These are phyloP conservation scores for Araneus ventricosus DNA, from an alignment of 1,140 invertebrate genomes.

Conservation along the genomic window DNA sequence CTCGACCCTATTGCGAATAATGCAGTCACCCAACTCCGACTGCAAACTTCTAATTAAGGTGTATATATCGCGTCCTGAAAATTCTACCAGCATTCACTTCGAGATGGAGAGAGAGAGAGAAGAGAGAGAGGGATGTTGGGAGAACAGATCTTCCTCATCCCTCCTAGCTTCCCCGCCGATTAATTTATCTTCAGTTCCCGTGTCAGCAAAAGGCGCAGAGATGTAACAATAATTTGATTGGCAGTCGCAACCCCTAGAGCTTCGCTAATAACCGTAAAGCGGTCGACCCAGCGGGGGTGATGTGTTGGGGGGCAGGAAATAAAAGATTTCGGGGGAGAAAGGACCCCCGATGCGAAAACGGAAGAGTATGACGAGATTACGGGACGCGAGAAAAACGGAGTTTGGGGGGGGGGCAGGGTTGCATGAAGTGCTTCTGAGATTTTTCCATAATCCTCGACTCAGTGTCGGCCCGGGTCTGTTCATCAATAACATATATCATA, in stretches of 20 bases:
- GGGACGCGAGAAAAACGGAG: conserved; percentile 58
- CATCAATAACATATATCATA: conserved; percentile 70
- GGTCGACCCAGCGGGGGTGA: conserved; percentile 64
- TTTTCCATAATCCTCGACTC: conserved; percentile 64
- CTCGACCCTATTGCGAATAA: conserved; percentile 26
- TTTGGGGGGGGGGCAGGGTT: background rate
- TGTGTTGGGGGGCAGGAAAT: conserved; percentile 29
- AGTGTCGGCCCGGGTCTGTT: conserved; percentile 19
- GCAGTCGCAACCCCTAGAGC: conserved; percentile 50
- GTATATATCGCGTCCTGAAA: conserved; percentile 44
- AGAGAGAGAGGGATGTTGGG: background rate
- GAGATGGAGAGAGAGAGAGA: background rate
- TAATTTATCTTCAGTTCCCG: conserved; percentile 73
- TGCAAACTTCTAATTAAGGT: conserved; percentile 63
- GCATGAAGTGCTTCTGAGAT: conserved; percentile 68
- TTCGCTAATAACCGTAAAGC: conserved; percentile 75
- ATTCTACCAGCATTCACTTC: conserved; percentile 29
- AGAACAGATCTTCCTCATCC: conserved; percentile 45
- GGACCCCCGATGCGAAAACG: conserved; percentile 3
- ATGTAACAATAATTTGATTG: conserved; percentile 76
- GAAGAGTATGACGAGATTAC: conserved; percentile 71
- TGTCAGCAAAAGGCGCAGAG: conserved; percentile 73
- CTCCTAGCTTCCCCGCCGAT: conserved; percentile 59
- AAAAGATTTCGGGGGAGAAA: conserved; percentile 54
- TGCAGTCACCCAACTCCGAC: conserved; percentile 9